phyloP scores from a whole-genome alignment of 2,113 vertebrate genomes.

The Rhodinocichla rosea region DNA sequence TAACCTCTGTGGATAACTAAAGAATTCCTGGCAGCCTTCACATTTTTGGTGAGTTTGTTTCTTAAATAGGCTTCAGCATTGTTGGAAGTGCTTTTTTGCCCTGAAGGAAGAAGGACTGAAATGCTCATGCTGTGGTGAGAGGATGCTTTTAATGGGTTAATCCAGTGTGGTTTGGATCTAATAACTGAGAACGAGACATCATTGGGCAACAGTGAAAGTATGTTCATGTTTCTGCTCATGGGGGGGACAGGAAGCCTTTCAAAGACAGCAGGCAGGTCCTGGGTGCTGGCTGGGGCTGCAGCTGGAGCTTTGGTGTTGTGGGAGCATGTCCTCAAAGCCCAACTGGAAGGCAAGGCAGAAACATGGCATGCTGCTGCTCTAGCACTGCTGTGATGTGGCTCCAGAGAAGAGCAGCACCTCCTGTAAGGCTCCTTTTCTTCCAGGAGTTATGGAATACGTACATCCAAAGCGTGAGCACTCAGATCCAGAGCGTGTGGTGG shows the following conservation, averaged over 20 bases:
- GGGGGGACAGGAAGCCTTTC: neutral
- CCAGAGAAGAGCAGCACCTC: neutral
- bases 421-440: neutral
- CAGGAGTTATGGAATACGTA: accelerated
- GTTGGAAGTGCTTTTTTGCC: neutral
- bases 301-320: neutral
- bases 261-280: accelerated
- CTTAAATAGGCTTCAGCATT: neutral
- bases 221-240: accelerated
- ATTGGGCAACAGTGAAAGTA: neutral
- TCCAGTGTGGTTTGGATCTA: neutral
- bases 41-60: neutral
- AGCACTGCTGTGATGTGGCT: neutral
- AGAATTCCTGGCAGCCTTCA: neutral
- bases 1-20: slow-evolving; percentile 55
- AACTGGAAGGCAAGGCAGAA: accelerated
- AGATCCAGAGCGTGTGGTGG: accelerated
- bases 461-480: neutral
- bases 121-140: neutral
- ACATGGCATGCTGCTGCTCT: accelerated
- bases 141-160: neutral
- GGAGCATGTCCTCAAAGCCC: neutral
- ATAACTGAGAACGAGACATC: neutral
- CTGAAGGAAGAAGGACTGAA: neutral
- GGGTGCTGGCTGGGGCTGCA: neutral